phyloP scores from a whole-genome alignment of 2,888 invertebrate species.

The Carterocephalus palaemon region DNA sequence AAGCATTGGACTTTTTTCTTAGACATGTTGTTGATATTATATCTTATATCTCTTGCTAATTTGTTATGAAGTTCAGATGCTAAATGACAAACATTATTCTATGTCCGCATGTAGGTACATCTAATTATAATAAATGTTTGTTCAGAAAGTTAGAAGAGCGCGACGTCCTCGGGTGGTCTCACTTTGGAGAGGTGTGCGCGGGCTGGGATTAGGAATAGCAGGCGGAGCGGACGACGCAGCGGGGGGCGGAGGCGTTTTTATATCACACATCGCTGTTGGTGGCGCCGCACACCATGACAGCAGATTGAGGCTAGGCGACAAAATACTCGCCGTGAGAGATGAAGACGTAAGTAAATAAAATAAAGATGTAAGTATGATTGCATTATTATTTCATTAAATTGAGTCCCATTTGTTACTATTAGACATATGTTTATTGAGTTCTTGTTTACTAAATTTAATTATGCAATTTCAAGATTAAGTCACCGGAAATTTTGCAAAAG shows the following conservation, averaged over 20 bases:
- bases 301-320: conserved; percentile 71
- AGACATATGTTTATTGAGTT: neutral
- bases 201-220: conserved; percentile 70
- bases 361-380: conserved; percentile 5
- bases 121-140: conserved; percentile 22
- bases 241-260: conserved; percentile 71
- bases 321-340: conserved; percentile 73
- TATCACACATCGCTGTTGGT: conserved; percentile 72
- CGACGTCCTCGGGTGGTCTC: conserved; percentile 67
- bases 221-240: conserved; percentile 73
- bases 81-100: conserved; percentile 14
- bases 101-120: conserved; percentile 14
- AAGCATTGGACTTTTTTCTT: too few relatives aligned
- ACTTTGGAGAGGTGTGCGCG: conserved; percentile 67
- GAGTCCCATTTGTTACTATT: too few relatives aligned
- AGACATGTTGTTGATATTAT: too few relatives aligned
- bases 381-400: neutral
- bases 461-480: too few relatives aligned
- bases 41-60: too few relatives aligned
- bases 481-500: too few relatives aligned
- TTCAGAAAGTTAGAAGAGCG: conserved; percentile 66
- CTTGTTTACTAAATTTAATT: too few relatives aligned
- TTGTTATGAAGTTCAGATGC: too few relatives aligned
- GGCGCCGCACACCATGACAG: conserved; percentile 73
- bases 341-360: conserved; percentile 58